A percentile compares a stretch with the other conserved stretches of the same genome.
Evolutionary conservation across 1,140 invertebrate species (phyloP).

Genomic region (Brachionus calyciflorus): DNA sequence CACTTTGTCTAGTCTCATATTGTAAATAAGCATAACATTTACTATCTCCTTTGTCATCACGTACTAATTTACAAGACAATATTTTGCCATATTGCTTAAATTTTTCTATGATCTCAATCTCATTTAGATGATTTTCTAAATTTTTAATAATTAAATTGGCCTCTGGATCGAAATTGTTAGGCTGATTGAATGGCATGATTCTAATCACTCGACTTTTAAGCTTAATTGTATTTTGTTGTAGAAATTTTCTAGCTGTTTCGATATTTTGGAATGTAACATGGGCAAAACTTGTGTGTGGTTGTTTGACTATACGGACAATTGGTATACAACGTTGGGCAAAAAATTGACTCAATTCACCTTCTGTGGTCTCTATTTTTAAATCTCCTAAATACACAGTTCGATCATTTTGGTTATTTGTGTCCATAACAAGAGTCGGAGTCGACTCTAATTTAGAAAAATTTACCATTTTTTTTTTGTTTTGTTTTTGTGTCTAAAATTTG

Average conservation of each 20-base stretch:
- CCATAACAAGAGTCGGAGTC: too few species aligned
- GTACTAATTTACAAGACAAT: constrained; percentile 28
- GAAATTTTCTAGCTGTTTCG: constrained; percentile 22
- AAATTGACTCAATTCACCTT: background rate
- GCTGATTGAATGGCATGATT: constrained; percentile 47
- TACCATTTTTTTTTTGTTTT: constrained; percentile 39
- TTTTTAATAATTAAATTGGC: constrained; percentile 46
- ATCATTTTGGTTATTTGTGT: constrained; percentile 21
- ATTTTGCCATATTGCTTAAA: background rate
- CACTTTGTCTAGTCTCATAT: constrained; percentile 6
- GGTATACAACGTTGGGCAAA: background rate
- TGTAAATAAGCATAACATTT: constrained; percentile 47
- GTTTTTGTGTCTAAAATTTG: too few species aligned
- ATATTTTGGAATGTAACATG: constrained; percentile 26
- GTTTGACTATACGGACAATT: constrained; percentile 11
- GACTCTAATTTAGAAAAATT: too few species aligned
- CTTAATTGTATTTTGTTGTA: background rate
- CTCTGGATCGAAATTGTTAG: constrained; percentile 38
- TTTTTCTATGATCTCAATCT: constrained; percentile 30
- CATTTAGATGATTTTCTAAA: constrained; percentile 21
- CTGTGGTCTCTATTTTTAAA: constrained; percentile 29
- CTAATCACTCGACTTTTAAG: background rate
- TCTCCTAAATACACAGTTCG: constrained; percentile 39
- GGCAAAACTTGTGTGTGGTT: constrained; percentile 29
- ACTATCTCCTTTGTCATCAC: constrained; percentile 18